phyloP scores from a whole-genome alignment of 2,888 invertebrate genomes.

The Seira ritae region DNA sequence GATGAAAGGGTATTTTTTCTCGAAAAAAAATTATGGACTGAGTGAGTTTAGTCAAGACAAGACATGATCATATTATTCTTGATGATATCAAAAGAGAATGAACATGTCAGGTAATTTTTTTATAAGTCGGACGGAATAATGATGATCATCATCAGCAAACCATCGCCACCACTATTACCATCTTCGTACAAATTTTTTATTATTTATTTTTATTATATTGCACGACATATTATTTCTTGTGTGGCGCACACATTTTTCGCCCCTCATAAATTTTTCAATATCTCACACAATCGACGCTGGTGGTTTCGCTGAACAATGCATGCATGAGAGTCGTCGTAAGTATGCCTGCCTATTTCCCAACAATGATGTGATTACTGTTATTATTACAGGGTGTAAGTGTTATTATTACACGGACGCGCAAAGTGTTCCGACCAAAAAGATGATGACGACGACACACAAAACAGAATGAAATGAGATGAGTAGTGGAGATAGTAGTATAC shows the following conservation, averaged over 20 bases:
- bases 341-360: conserved; percentile 48
- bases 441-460: not conserved
- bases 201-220: conserved; percentile 51
- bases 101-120: no score
- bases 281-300: conserved; percentile 59
- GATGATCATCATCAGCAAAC: no score
- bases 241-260: conserved; percentile 52
- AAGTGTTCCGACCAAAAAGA: conserved; percentile 30
- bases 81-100: no score
- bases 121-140: no score
- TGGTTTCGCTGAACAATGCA: conserved; percentile 62
- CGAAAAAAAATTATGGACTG: conserved; percentile 29
- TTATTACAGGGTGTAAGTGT: conserved; percentile 62
- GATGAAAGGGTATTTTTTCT: conserved; percentile 32
- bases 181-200: not conserved
- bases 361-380: conserved; percentile 67
- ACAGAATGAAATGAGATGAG: conserved; percentile 35
- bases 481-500: conserved; percentile 54
- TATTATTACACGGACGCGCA: conserved; percentile 51
- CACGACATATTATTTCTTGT: conserved; percentile 33
- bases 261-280: conserved; percentile 63
- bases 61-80: conserved; percentile 37
- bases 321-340: no score
- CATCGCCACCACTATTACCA: not conserved
- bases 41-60: conserved; percentile 22